Percentiles rank a stretch among this genome's conserved stretches.
phyloP scores from a whole-genome alignment of 2,888 invertebrate genomes.

The Sarcophaga variegata region DNA sequence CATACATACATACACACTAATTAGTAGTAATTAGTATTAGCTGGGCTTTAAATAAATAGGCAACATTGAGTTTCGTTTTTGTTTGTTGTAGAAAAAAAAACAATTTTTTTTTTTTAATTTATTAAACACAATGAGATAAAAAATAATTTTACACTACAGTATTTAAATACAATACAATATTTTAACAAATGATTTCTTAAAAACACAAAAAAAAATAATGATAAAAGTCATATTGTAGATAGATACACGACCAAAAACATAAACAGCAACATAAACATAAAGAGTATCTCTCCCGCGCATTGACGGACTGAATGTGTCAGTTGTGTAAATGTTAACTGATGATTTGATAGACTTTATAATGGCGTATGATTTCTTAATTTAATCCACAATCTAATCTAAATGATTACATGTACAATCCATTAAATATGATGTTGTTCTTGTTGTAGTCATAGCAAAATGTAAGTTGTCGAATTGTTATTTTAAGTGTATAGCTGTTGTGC shows the following conservation, averaged over 20 bases:
- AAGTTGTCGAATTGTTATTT: not conserved
- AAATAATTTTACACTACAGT: not conserved
- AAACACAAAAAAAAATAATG: not conserved
- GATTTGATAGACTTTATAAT: not conserved
- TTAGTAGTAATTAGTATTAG: constrained; percentile 23
- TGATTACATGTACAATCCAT: constrained; percentile 1
- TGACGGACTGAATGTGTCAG: not conserved
- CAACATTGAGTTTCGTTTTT: not conserved
- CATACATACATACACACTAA: not conserved
- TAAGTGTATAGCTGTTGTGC: not conserved
- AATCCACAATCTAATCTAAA: not conserved
- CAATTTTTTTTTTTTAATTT: constrained; percentile 3
- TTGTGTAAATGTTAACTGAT: constrained; percentile 12
- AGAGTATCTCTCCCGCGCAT: not conserved
- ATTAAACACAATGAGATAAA: constrained; percentile 7
- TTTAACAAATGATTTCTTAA: not conserved
- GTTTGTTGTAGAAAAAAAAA: not conserved
- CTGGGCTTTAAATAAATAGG: not conserved
- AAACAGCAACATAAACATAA: not conserved
- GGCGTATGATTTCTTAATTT: constrained; percentile 8
- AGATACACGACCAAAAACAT: too few relatives aligned
- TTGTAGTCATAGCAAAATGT: not conserved
- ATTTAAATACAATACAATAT: not conserved
- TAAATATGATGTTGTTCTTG: not conserved
- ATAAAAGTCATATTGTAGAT: too few relatives aligned